Conservation (phyloP, 2,888 invertebrate species). For the Cyclophora albipunctata region DNA sequence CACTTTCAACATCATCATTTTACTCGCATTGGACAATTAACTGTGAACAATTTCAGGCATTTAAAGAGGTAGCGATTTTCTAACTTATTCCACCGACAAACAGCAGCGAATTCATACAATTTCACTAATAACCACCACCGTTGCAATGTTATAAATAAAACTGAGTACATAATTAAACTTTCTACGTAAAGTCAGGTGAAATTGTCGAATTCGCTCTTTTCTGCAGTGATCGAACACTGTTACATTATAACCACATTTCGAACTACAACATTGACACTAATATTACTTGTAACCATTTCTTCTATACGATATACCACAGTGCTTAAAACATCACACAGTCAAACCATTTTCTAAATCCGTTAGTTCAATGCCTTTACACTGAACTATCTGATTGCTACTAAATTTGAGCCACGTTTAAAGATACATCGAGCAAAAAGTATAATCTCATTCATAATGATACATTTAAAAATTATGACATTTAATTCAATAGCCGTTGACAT, state of each 20-base stretch:
- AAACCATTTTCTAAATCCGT: slow-evolving; percentile 24
- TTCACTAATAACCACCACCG: slow-evolving; percentile 7
- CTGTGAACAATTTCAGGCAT: slow-evolving; percentile 64
- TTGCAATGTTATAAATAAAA: slow-evolving; percentile 10
- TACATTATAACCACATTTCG: slow-evolving; percentile 33
- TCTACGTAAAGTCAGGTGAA: slow-evolving; percentile 16
- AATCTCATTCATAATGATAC: too few species aligned
- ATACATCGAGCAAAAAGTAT: too few species aligned
- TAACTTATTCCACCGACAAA: slow-evolving; percentile 29
- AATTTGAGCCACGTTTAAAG: too few species aligned
- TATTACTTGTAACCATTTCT: slow-evolving; percentile 17
- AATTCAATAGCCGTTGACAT: too few species aligned
- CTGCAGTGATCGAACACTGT: slow-evolving; percentile 20
- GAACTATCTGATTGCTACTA: neutral
- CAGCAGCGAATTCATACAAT: slow-evolving; percentile 11
- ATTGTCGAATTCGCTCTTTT: slow-evolving; percentile 16
- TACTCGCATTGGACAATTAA: slow-evolving; percentile 52
- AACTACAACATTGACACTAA: slow-evolving; percentile 37
- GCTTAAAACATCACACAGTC: slow-evolving; percentile 26
- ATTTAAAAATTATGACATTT: too few species aligned
- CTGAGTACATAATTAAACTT: slow-evolving; percentile 4
- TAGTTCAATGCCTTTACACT: slow-evolving; percentile 12
- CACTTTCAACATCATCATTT: slow-evolving; percentile 52
- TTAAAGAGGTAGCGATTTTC: slow-evolving; percentile 65
- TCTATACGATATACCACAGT: slow-evolving; percentile 13